A percentile compares a stretch with the other conserved stretches of the same genome.
phyloP scores from a whole-genome alignment of 2,888 invertebrate genomes.

The Gastracanthus pulcherrimus region DNA sequence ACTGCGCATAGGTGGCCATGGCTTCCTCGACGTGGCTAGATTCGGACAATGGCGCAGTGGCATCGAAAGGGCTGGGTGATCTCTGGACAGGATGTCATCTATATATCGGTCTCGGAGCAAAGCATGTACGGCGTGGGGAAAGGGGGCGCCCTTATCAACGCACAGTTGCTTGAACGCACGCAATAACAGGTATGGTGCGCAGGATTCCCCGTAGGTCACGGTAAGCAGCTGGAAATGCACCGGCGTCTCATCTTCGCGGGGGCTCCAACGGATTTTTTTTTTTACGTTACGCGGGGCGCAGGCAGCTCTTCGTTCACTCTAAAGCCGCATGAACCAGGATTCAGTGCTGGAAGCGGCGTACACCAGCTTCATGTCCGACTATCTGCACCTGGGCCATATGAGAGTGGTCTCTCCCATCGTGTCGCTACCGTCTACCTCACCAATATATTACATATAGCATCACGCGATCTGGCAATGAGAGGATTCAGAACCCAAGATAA shows the following conservation, averaged over 20 bases:
- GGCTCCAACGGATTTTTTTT: conserved; percentile 16
- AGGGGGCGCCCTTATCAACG: neutral
- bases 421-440: neutral
- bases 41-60: too few species aligned
- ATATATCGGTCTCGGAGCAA: neutral
- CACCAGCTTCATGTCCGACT: neutral
- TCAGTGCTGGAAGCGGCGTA: neutral
- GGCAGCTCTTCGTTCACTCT: neutral
- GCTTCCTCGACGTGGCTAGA: too few species aligned
- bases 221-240: neutral
- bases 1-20: too few species aligned
- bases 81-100: neutral
- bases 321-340: neutral
- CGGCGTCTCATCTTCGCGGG: neutral
- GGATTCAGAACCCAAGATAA: neutral
- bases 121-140: neutral
- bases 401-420: neutral
- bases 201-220: neutral
- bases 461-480: conserved; percentile 21
- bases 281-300: neutral
- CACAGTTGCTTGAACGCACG: neutral
- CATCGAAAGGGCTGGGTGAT: too few species aligned
- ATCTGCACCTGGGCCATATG: neutral
- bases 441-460: neutral
- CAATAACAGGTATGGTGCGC: neutral